Percentiles rank a stretch among this genome's conserved stretches.
Conservation (phyloP, 2,113 vertebrate species). For the Plecturocebus donacophilus region DNA sequence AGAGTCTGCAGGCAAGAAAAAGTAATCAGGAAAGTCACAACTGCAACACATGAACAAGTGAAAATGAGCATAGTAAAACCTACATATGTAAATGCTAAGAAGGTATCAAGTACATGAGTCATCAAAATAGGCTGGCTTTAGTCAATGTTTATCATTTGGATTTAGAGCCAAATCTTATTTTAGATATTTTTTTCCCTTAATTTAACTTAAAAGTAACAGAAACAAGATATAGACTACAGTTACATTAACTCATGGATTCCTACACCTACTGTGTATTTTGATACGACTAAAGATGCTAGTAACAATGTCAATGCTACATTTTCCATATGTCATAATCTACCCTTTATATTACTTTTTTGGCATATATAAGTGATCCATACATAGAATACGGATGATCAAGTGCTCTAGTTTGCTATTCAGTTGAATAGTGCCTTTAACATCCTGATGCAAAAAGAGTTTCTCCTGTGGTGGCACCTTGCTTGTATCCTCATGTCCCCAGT, state of each 20-base stretch:
- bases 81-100: not conserved
- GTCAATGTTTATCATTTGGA: not conserved
- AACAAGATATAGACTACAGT: not conserved
- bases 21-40: not conserved
- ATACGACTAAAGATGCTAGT: not conserved
- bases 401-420: not conserved
- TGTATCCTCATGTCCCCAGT: not conserved
- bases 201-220: conserved; percentile 41
- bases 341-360: not conserved
- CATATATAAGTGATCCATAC: not conserved
- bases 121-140: not conserved
- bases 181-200: not conserved
- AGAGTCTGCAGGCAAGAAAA: conserved; percentile 34
- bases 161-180: conserved; percentile 18
- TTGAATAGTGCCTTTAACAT: not conserved
- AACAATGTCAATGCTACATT: not conserved
- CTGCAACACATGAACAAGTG: not conserved
- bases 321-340: not conserved
- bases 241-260: not conserved
- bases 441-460: not conserved
- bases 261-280: not conserved
- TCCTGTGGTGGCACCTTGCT: not conserved
- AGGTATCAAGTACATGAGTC: conserved; percentile 13
- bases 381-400: not conserved
- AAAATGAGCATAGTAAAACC: conserved; percentile 1